Evolutionary conservation across 2,797 vertebrate species (phyloP), one percentile per base, ranked within the genome.

Genomic region (Sebastes kiyomatsui): DNA sequence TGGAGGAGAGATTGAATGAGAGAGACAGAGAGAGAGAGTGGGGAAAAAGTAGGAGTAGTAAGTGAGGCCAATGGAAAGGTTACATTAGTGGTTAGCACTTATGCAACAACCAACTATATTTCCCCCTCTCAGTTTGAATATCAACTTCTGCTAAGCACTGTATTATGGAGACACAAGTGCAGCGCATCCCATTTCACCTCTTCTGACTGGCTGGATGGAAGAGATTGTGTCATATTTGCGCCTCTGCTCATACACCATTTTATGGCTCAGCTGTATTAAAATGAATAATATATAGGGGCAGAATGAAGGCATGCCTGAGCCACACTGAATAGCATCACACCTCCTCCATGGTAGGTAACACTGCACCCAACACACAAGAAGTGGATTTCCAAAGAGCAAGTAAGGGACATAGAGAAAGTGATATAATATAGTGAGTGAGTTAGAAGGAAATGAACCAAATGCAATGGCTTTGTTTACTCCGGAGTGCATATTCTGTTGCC

Each of bases 281-380:
- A 91, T 90, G 69, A 92, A 93, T 92, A 92, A 92, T 88, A 90
- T 93, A 91, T 88, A 77, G 76, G 60, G 55, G 59, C 66, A 78
- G 76, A 90, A 85, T 74, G 79, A 87, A 92, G 81, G 79, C 81
- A 85, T 76, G 79, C 73, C 78, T 81, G 72, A 79, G 75, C 79
- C 78, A 73, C 71, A 20, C 72, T 54, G 64, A 89, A 79, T 60
- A 68, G 75, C 72, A 85, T 86, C 84, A 81, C 76, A 87, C 72
- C 67, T 75, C 73, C 56, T 80, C 68, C 52, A 80, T 62, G 67
- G 71, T 59, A 68, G 68, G 69, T 58, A 70, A 70, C 74, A 75
- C 75, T 72, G 67, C 71, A 66, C 77, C 87, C 69, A 72, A 72
- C 35, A 74, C 64, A 52, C 70, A 56, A 75, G 65, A 72, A 86